These are phyloP conservation scores for Orchesella flavescens DNA, from an alignment of 2,888 invertebrate genomes.

Conservation along the genomic window DNA sequence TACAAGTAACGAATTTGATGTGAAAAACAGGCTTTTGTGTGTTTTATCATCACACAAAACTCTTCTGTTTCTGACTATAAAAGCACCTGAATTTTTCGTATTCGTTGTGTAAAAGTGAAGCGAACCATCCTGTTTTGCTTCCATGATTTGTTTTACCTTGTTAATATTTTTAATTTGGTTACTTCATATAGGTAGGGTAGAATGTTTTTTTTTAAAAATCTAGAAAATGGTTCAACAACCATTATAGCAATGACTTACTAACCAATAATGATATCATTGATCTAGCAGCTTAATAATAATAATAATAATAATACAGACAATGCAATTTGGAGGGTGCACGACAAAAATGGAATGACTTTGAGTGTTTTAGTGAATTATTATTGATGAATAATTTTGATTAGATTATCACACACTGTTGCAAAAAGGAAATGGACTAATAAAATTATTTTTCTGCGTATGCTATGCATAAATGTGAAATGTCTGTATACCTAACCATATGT, in stretches of 20 bases:
- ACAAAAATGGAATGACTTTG: conserved; percentile 57
- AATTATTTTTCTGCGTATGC: background rate
- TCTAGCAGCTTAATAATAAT: too few relatives aligned
- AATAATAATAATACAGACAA: too few relatives aligned
- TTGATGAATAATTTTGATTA: conserved; percentile 57
- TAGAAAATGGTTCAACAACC: conserved; percentile 36
- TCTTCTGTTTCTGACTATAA: too few relatives aligned
- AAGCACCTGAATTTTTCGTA: too few relatives aligned
- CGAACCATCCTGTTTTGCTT: background rate
- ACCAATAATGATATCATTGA: conserved; percentile 8
- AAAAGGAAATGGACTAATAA: conserved; percentile 32
- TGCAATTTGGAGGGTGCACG: conserved; percentile 3
- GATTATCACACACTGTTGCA: background rate
- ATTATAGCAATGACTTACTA: conserved; percentile 21
- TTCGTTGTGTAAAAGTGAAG: too few relatives aligned
- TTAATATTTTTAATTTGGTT: too few relatives aligned
- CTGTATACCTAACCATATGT: conserved; percentile 17
- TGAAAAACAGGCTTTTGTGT: too few relatives aligned
- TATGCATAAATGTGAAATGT: conserved; percentile 1
- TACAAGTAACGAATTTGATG: too few relatives aligned
- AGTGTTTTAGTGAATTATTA: conserved; percentile 52
- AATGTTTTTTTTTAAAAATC: conserved; percentile 8
- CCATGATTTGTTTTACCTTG: background rate
- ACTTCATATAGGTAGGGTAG: background rate
- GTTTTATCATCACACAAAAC: too few relatives aligned